These are phyloP conservation scores for Megathymus violae DNA, from an alignment of 1,140 invertebrate genomes.

Conservation along the genomic window DNA sequence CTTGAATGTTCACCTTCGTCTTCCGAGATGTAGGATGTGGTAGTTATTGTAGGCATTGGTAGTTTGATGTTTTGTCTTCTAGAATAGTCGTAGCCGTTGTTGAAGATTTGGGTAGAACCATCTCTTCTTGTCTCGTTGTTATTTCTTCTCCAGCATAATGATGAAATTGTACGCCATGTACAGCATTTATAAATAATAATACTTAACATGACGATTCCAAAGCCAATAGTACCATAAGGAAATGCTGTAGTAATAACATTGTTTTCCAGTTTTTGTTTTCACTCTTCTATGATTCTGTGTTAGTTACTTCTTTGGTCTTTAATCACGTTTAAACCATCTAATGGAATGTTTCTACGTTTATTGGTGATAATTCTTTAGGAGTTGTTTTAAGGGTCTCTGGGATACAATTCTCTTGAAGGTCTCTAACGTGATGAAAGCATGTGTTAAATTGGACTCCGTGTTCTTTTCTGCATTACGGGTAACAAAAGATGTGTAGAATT, in stretches of 20 bases:
- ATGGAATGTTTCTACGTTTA: background rate
- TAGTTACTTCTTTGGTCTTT: slow-evolving; percentile 13
- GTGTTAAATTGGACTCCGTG: background rate
- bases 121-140: background rate
- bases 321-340: background rate
- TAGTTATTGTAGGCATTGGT: background rate
- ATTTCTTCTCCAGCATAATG: background rate
- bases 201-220: slow-evolving; percentile 4
- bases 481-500: background rate
- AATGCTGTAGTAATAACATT: background rate
- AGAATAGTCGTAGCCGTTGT: slow-evolving; percentile 12
- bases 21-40: slow-evolving; percentile 8
- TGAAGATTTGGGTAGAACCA: slow-evolving; percentile 14
- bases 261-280: slow-evolving; percentile 1
- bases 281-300: background rate
- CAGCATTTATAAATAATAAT: background rate
- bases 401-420: background rate
- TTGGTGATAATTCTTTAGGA: slow-evolving; percentile 2
- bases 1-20: slow-evolving; percentile 1
- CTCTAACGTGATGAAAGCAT: background rate
- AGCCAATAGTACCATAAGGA: background rate
- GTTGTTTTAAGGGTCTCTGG: background rate
- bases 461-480: background rate
- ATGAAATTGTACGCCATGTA: background rate
- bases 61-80: slow-evolving; percentile 14